A percentile compares a stretch with the other conserved stretches of the same genome.
phyloP scores from a whole-genome alignment of 2,888 invertebrate species.

The Allygus modestus region DNA sequence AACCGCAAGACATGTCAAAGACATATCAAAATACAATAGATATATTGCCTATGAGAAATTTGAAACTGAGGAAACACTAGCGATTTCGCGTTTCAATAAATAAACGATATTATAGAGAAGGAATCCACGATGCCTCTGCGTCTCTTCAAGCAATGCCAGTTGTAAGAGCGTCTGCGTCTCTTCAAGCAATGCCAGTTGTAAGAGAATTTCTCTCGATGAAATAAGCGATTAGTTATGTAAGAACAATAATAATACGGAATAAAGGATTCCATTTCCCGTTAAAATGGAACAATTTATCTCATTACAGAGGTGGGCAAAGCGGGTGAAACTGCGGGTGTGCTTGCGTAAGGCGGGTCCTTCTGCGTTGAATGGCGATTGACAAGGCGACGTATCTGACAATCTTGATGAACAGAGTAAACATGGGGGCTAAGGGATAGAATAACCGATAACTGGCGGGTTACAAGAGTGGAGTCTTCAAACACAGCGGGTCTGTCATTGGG shows the following conservation, averaged over 20 bases:
- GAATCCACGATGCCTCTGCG: too few relatives aligned
- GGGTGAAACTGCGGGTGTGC: not conserved
- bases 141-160: too few relatives aligned
- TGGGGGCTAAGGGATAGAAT: not conserved
- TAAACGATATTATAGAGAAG: too few relatives aligned
- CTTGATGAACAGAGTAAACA: conserved; percentile 8
- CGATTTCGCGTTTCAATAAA: too few relatives aligned
- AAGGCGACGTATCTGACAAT: not conserved
- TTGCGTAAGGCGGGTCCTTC: not conserved
- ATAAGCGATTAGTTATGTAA: conserved; percentile 8
- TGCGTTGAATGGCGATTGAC: conserved; percentile 5
- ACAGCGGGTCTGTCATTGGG: too few relatives aligned
- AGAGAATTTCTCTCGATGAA: not conserved
- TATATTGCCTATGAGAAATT: too few relatives aligned
- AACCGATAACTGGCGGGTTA: too few relatives aligned
- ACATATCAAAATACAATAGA: too few relatives aligned
- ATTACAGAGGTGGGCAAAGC: conserved; percentile 3
- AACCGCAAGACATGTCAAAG: too few relatives aligned
- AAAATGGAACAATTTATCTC: conserved; percentile 38
- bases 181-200: not conserved
- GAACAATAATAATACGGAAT: conserved; percentile 13
- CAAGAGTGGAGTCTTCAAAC: too few relatives aligned
- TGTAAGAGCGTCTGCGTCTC: too few relatives aligned
- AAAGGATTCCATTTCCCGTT: conserved; percentile 35
- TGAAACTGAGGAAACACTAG: too few relatives aligned